Conservation (phyloP, 2,797 vertebrate species). For the Nasua narica region DNA sequence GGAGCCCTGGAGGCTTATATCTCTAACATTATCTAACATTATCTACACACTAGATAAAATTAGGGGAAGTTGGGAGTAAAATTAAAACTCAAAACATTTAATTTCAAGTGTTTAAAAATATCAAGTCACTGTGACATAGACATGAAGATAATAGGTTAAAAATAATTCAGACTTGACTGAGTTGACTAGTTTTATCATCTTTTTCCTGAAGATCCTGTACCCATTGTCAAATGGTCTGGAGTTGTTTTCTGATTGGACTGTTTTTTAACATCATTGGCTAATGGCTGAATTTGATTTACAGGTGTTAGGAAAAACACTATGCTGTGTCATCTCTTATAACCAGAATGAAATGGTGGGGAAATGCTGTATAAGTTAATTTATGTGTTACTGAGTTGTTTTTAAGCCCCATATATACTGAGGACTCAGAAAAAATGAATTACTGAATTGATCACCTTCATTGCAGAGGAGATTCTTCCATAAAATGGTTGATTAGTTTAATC, state of each 20-base stretch:
- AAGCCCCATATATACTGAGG: neutral
- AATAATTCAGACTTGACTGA: conserved; percentile 13
- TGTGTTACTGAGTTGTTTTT: neutral
- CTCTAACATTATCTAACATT: neutral
- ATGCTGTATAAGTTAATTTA: neutral
- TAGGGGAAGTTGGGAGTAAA: neutral
- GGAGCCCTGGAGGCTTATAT: neutral
- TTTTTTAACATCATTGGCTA: conserved; percentile 13
- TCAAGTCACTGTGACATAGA: neutral
- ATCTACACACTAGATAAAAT: neutral
- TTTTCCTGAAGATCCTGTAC: neutral
- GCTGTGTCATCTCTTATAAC: neutral
- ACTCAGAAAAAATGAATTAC: neutral
- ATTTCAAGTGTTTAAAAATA: neutral
- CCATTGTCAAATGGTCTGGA: neutral
- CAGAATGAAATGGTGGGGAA: neutral
- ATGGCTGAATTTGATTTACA: neutral
- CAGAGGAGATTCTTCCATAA: neutral
- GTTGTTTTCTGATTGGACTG: neutral
- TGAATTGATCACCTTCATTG: neutral
- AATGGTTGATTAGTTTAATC: neutral
- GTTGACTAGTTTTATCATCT: neutral
- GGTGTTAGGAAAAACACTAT: neutral
- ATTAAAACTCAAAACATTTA: conserved; percentile 2
- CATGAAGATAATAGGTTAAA: neutral